Base-by-base conservation (phyloP, 1,140 invertebrate genomes). In the Antheraea mylitta region DNA sequence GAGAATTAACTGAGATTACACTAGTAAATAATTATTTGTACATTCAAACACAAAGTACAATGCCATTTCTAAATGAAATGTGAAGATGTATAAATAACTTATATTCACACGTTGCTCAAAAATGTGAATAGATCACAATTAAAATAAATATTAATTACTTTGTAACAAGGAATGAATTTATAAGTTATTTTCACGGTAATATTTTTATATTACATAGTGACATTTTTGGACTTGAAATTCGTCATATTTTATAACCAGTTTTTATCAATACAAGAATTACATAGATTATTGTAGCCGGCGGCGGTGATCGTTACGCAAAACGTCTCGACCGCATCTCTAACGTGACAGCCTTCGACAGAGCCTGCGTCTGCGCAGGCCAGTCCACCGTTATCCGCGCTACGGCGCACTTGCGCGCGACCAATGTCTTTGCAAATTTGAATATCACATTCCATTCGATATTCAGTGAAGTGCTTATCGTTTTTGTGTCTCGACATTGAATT, bases 321-420 rank as follows among this genome's bases (percentile, higher is more conserved):
- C 16, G 78, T 74, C 74, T 77, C 71, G 68, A 64, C 77, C 77
- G 71, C 72, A 73, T 71, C 73, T 67, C 70, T 73, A 65, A 69
- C 67, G 72, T 64, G 64, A 72, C 82, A 86, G 82, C 81, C 83
- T 86, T 79, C 74, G 70, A 60, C 66, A 67, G 64, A 71, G 69
- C 74, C 78, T 75, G 74, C 67, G 72, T 72, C 78, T 75, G 74
- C 64, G 72, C 65, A 59, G 16, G 71, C 68, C 85, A 89, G 85
- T 89, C 60, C 69, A 63, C 58, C 76, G 74, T 68, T 68, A 73
- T 18, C 67, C 18, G 83, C 76, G 83, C 87, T 81, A 76, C 37
- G 22, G 80, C 82, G 81, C 81, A 83, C 70, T 68, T 79, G 84
- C 77, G 75, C 71, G 73, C 71, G 71, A 48, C 9, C 22, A 30